phyloP scores from a whole-genome alignment of 1,140 invertebrate species.

The Mesaphorura yosii region DNA sequence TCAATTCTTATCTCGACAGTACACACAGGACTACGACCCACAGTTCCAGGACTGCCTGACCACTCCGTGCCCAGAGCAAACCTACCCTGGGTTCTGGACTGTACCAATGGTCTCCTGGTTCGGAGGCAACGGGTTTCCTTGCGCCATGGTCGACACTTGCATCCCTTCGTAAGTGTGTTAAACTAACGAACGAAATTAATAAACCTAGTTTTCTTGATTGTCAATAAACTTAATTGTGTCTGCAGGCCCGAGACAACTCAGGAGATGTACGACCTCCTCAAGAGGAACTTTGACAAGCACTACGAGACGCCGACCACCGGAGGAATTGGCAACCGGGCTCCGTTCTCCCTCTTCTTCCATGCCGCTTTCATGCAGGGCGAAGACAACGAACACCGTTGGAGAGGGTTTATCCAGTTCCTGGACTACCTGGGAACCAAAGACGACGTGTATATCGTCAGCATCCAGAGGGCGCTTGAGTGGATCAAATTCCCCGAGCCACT shows the following conservation, averaged over 20 bases:
- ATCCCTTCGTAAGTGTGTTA: slow-evolving; percentile 27
- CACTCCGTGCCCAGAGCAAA: slow-evolving; percentile 36
- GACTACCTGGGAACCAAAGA: slow-evolving; percentile 12
- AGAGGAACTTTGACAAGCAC: slow-evolving; percentile 42
- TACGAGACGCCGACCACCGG: slow-evolving; percentile 33
- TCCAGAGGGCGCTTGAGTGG: slow-evolving; percentile 36
- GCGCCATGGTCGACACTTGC: slow-evolving; percentile 41
- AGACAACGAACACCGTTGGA: background rate
- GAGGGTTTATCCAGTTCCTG: slow-evolving; percentile 25
- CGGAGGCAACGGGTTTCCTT: slow-evolving; percentile 29
- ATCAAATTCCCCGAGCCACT: slow-evolving; percentile 33
- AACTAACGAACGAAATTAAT: background rate
- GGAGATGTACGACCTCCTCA: slow-evolving; percentile 40
- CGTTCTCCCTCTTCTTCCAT: background rate
- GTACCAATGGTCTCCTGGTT: slow-evolving; percentile 37
- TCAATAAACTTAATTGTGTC: background rate
- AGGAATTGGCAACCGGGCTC: background rate
- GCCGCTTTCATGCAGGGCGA: background rate
- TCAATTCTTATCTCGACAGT: slow-evolving; percentile 36
- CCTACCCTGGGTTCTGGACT: slow-evolving; percentile 36
- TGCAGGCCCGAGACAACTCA: slow-evolving; percentile 36
- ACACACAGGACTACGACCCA: slow-evolving; percentile 38
- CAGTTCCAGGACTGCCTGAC: slow-evolving; percentile 37
- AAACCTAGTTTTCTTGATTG: background rate
- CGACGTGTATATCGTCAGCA: slow-evolving; percentile 32